A percentile compares a stretch with the other conserved stretches of the same genome.
Conservation (phyloP, 2,797 vertebrate genomes). For the Falco cherrug region DNA sequence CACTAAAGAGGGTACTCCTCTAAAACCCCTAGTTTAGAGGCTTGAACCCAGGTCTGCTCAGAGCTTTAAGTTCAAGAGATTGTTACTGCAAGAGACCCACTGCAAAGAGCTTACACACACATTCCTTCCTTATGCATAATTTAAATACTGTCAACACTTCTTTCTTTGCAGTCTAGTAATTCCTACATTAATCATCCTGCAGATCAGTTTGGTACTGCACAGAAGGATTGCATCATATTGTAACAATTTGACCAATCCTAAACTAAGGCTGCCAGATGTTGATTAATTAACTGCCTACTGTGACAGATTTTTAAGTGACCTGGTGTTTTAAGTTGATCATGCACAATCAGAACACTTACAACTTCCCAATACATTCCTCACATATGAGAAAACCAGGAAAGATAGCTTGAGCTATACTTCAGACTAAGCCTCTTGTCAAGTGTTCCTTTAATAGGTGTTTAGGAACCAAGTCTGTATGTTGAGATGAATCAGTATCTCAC, state of each 20-base stretch:
- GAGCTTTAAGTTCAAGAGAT: not conserved
- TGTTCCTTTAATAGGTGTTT: not conserved
- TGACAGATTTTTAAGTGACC: not conserved
- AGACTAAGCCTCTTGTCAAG: not conserved
- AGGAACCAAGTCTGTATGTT: not conserved
- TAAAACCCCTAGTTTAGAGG: not conserved
- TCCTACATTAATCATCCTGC: not conserved
- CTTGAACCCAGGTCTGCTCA: not conserved
- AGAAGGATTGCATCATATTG: not conserved
- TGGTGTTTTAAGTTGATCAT: not conserved
- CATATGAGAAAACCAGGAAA: not conserved
- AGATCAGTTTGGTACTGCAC: not conserved
- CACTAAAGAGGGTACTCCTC: not conserved
- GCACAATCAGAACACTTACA: not conserved
- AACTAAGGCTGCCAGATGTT: not conserved
- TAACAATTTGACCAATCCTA: not conserved
- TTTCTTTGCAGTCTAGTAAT: not conserved
- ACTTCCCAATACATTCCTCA: not conserved
- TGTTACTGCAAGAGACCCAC: not conserved
- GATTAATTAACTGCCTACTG: not conserved
- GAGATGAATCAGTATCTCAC: not conserved
- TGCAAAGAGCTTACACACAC: not conserved
- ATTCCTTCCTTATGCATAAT: not conserved
- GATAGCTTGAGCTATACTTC: not conserved
- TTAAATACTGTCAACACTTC: constrained; percentile 24